These are phyloP conservation scores for Drosophila serrata DNA, from an alignment of 1,140 invertebrate species.

Conservation along the genomic window DNA sequence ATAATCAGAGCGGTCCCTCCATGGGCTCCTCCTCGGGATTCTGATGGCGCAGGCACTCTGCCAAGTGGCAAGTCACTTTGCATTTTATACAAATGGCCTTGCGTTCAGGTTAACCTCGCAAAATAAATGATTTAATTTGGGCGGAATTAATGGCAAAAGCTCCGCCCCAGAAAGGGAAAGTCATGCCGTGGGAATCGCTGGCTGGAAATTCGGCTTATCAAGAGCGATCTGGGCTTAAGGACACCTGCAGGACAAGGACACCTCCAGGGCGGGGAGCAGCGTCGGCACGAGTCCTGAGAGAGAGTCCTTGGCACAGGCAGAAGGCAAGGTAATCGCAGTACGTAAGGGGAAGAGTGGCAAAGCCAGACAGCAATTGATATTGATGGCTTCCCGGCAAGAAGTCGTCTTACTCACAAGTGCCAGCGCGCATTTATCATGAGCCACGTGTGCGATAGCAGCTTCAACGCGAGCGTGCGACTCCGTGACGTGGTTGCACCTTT, in stretches of 20 bases:
- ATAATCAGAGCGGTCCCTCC: constrained; percentile 7
- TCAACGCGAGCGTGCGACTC: background rate
- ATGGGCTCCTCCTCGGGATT: background rate
- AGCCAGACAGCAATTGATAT: constrained; percentile 69
- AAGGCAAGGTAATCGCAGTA: constrained; percentile 27
- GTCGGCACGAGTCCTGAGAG: constrained; percentile 17
- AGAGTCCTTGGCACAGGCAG: constrained; percentile 9
- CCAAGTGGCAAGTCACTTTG: constrained; percentile 28
- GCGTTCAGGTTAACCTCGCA: constrained; percentile 20
- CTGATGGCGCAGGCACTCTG: constrained; percentile 3
- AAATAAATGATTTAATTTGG: constrained; percentile 77
- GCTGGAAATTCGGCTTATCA: constrained; percentile 66
- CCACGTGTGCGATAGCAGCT: constrained; percentile 47
- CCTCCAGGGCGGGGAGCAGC: background rate
- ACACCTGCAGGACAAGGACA: constrained; percentile 41
- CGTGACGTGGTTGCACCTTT: background rate
- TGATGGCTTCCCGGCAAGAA: constrained; percentile 59
- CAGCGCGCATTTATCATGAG: constrained; percentile 67
- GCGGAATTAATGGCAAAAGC: constrained; percentile 55
- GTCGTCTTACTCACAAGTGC: constrained; percentile 39
- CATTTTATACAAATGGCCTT: constrained; percentile 32
- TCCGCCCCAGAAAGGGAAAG: constrained; percentile 23
- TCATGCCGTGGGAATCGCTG: constrained; percentile 50
- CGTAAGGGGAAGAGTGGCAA: constrained; percentile 34
- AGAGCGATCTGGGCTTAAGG: constrained; percentile 54